phyloP scores from a whole-genome alignment of 1,140 invertebrate genomes.

The Aporrectodea caliginosa region DNA sequence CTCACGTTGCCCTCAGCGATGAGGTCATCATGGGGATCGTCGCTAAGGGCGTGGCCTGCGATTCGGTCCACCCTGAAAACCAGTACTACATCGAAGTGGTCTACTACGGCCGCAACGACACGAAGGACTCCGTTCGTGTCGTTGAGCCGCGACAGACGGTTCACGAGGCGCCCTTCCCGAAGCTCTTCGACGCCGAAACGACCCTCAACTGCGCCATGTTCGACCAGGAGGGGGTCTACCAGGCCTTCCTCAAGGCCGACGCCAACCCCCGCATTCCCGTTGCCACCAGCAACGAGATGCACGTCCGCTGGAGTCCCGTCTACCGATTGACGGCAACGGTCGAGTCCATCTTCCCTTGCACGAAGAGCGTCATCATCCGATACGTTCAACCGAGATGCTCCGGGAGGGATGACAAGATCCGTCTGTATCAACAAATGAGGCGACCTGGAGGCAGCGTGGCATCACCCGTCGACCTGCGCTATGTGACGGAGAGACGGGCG shows the following conservation, averaged over 20 bases:
- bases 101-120: conserved; percentile 17
- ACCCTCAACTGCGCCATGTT: not conserved
- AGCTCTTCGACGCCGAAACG: not conserved
- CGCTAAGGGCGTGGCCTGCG: not conserved
- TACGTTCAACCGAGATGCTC: conserved; percentile 20
- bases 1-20: conserved; percentile 9
- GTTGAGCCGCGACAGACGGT: not conserved
- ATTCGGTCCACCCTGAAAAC: not conserved
- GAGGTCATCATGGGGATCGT: conserved; percentile 10
- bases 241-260: not conserved
- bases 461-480: conserved; percentile 18
- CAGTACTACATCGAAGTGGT: conserved; percentile 4
- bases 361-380: not conserved
- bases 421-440: conserved; percentile 15
- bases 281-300: conserved; percentile 25
- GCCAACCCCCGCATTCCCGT: not conserved
- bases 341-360: conserved; percentile 17
- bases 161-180: not conserved
- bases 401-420: conserved; percentile 24
- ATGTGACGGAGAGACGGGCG: conserved; percentile 18
- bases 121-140: not conserved
- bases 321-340: not conserved
- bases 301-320: not conserved
- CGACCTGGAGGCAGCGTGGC: conserved; percentile 5
- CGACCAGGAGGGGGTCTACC: not conserved